Conservation (phyloP, 2,113 vertebrate species). For the Microtus oregoni region DNA sequence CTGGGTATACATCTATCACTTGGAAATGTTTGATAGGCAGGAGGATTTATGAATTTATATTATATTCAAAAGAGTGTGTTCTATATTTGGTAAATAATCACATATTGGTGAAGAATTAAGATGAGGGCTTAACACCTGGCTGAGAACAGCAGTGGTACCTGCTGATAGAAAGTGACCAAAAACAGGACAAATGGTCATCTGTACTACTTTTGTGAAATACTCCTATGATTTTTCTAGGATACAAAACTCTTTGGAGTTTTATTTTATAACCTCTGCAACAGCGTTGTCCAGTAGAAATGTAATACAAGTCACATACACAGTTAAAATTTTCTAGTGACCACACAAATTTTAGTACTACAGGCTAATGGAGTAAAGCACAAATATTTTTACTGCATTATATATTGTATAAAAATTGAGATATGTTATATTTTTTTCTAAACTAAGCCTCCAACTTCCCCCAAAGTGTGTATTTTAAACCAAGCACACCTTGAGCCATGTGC, state of each 20-base stretch:
- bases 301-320: neutral
- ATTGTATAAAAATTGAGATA: neutral
- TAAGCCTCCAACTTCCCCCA: neutral
- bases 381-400: neutral
- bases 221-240: slow-evolving; percentile 22
- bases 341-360: neutral
- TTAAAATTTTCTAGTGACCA: neutral
- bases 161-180: neutral
- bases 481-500: neutral
- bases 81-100: neutral
- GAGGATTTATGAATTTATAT: neutral
- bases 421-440: neutral
- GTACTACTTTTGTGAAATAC: neutral
- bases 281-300: neutral
- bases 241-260: neutral
- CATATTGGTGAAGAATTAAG: neutral
- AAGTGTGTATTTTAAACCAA: neutral
- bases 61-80: neutral
- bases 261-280: neutral
- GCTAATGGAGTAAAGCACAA: slow-evolving; percentile 18
- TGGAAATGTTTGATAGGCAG: neutral
- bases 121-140: neutral
- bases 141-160: neutral
- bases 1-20: neutral
- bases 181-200: neutral